These are phyloP conservation scores for Cynopterus sphinx DNA, from an alignment of 2,797 vertebrate species.

Conservation along the genomic window DNA sequence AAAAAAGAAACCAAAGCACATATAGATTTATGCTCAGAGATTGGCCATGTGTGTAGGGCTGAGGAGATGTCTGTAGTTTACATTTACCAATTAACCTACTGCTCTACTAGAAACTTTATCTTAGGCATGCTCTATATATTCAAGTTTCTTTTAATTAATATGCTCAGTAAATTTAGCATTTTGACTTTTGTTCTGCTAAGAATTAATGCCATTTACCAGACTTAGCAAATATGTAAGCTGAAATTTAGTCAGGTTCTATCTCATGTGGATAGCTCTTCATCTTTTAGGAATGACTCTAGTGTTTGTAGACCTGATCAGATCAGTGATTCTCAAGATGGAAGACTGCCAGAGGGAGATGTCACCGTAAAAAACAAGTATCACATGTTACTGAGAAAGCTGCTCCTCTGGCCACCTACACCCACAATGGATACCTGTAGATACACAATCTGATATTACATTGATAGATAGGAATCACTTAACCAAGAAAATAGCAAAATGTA, in stretches of 20 bases:
- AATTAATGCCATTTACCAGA: neutral
- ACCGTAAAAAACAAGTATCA: neutral
- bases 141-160: neutral
- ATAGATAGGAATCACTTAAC: neutral
- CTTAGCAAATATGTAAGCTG: neutral
- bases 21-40: neutral
- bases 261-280: neutral
- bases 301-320: neutral
- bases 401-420: accelerated
- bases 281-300: neutral
- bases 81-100: neutral
- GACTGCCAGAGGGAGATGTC: neutral
- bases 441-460: neutral
- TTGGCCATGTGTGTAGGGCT: neutral
- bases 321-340: neutral
- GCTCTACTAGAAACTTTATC: neutral
- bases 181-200: neutral
- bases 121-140: neutral
- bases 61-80: neutral
- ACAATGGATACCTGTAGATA: neutral
- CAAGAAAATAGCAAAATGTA: neutral
- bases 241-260: neutral
- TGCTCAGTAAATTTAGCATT: neutral
- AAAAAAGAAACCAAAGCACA: neutral
- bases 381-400: neutral